phyloP scores from a whole-genome alignment of 1,140 invertebrate species.

The Temnothorax curvispinosus region DNA sequence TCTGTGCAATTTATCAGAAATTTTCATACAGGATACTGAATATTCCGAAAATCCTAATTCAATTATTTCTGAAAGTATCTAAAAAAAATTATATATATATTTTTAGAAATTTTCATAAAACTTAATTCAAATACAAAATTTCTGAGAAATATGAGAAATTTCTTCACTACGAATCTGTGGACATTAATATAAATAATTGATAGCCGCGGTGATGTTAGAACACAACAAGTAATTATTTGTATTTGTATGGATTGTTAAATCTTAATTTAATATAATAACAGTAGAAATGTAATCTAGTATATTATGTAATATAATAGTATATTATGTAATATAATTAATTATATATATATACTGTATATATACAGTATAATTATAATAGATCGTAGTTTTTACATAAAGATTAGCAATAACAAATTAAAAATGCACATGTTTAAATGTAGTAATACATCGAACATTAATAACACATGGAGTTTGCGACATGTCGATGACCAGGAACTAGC shows the following conservation, averaged over 20 bases:
- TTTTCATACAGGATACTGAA: no score
- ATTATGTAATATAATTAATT: not conserved
- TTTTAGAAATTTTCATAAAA: no score
- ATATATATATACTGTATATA: no score
- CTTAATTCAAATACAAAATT: no score
- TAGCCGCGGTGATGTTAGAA: not conserved
- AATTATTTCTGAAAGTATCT: no score
- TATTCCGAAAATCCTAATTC: no score
- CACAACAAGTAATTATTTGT: not conserved
- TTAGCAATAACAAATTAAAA: not conserved
- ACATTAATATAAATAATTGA: slow-evolving; percentile 1
- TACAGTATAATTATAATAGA: not conserved
- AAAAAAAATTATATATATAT: no score
- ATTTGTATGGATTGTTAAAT: not conserved
- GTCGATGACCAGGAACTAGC: not conserved
- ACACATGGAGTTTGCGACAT: not conserved
- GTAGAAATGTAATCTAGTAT: not conserved
- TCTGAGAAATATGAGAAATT: no score
- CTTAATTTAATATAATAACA: not conserved
- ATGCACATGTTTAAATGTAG: not conserved
- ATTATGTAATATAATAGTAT: not conserved
- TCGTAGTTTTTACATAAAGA: not conserved
- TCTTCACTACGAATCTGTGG: not conserved
- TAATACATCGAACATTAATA: not conserved
- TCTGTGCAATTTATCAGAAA: no score